Conservation (phyloP, 2,113 vertebrate genomes). For the Takifugu bimaculatus region DNA sequence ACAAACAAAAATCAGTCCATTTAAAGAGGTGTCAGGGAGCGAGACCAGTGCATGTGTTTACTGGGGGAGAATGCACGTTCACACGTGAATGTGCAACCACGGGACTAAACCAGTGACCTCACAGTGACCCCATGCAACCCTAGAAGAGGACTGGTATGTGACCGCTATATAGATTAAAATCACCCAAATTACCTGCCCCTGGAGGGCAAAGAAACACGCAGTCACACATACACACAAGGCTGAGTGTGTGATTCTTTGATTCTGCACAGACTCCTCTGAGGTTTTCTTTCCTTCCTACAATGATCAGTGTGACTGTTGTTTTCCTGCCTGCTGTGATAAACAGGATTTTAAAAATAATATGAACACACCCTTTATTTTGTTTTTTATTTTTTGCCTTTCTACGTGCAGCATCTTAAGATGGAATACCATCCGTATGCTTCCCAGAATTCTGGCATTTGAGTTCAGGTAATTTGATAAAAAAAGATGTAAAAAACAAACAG, state of each 20-base stretch:
- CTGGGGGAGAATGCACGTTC: constrained; percentile 2
- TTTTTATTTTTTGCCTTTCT: background rate
- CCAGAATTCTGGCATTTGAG: background rate
- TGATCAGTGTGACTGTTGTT: constrained; percentile 17
- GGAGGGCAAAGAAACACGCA: constrained; percentile 38
- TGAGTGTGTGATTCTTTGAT: constrained; percentile 29
- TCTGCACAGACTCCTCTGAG: constrained; percentile 37
- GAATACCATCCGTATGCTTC: constrained; percentile 34
- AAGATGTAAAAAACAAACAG: background rate
- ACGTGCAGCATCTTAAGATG: constrained; percentile 11
- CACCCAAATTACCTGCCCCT: constrained; percentile 53
- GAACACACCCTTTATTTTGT: background rate
- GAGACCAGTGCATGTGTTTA: constrained; percentile 2
- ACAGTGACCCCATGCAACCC: constrained; percentile 36
- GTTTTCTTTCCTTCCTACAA: constrained; percentile 45
- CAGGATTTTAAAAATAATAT: background rate
- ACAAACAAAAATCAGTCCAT: too few species aligned
- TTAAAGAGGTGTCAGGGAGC: too few species aligned
- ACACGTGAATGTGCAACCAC: background rate
- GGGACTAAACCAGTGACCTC: constrained; percentile 12
- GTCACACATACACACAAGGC: constrained; percentile 8
- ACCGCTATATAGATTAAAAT: constrained; percentile 41
- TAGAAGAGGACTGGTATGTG: constrained; percentile 47
- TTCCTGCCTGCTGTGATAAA: background rate
- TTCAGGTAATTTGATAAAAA: background rate